These are phyloP conservation scores for Drepana arcuata DNA, from an alignment of 1,140 invertebrate genomes.

Conservation along the genomic window DNA sequence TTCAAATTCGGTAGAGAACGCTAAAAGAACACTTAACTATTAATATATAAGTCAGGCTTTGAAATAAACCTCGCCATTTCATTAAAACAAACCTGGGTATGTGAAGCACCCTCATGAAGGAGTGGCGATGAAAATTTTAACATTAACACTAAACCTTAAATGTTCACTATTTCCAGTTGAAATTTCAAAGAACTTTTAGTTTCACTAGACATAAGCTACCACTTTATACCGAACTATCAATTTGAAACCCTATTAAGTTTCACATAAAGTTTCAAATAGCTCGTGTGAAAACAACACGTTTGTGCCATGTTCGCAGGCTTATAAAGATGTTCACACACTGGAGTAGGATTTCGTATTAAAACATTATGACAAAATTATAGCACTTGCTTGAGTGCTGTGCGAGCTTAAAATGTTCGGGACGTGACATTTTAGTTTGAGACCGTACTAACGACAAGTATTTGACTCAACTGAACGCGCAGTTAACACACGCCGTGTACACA, in stretches of 20 bases:
- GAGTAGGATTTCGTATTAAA: slow-evolving; percentile 18
- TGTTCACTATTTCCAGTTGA: too few relatives aligned
- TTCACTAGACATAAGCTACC: too few relatives aligned
- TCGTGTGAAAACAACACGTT: too few relatives aligned
- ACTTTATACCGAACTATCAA: too few relatives aligned
- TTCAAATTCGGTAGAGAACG: too few relatives aligned
- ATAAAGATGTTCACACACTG: slow-evolving; percentile 15
- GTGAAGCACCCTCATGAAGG: too few relatives aligned
- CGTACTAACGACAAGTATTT: slow-evolving; percentile 25
- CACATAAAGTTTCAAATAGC: slow-evolving; percentile 9
- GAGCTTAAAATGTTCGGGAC: slow-evolving; percentile 28
- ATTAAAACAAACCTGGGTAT: slow-evolving; percentile 8
- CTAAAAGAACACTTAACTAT: too few relatives aligned
- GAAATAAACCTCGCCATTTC: slow-evolving; percentile 2
- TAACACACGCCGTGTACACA: slow-evolving; percentile 5
- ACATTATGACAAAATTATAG: slow-evolving; percentile 29
- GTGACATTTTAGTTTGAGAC: slow-evolving; percentile 33
- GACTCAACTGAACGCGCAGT: slow-evolving; percentile 12
- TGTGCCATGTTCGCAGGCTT: slow-evolving; percentile 2
- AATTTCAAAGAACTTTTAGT: too few relatives aligned
- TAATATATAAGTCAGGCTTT: too few relatives aligned
- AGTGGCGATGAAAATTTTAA: too few relatives aligned
- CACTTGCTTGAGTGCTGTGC: slow-evolving; percentile 11
- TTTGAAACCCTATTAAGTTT: too few relatives aligned
- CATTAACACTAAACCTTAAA: too few relatives aligned